A percentile compares a stretch with the other conserved stretches of the same genome.
Evolutionary conservation across 1,140 invertebrate species (phyloP).

Genomic region (Achatina immaculata): DNA sequence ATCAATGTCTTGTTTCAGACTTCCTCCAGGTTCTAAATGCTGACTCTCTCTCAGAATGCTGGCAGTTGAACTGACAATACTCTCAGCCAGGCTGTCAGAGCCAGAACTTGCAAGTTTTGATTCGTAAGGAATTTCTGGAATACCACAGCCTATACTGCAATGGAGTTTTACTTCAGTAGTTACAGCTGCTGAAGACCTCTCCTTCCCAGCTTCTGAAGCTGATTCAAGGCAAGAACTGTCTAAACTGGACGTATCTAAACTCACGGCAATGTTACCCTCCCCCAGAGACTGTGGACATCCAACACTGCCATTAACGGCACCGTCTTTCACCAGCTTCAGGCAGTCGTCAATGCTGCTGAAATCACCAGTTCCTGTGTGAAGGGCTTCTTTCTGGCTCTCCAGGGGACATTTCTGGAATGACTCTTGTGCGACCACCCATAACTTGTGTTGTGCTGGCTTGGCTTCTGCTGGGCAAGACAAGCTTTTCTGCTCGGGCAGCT

Average conservation of each 20-base stretch:
- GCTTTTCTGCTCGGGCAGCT: not conserved
- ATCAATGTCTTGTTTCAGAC: not conserved
- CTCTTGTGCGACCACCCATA: constrained; percentile 23
- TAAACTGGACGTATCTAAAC: constrained; percentile 14
- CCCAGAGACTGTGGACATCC: not conserved
- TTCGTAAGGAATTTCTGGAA: too few relatives aligned
- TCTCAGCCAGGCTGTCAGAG: too few relatives aligned
- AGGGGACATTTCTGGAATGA: constrained; percentile 25
- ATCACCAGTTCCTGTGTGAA: constrained; percentile 22
- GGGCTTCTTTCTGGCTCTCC: constrained; percentile 5
- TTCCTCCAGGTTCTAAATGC: too few relatives aligned
- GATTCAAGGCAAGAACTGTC: constrained; percentile 11
- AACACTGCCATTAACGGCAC: not conserved
- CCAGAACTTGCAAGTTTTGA: too few relatives aligned
- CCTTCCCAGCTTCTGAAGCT: not conserved
- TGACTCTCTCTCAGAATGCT: too few relatives aligned
- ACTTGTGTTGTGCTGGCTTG: not conserved
- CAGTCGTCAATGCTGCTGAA: not conserved
- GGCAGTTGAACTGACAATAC: too few relatives aligned
- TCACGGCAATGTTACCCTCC: constrained; percentile 30
- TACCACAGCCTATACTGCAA: too few relatives aligned
- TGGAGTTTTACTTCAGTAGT: too few relatives aligned
- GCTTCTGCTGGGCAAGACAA: not conserved
- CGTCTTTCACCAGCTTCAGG: not conserved
- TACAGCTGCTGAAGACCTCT: not conserved